Percentiles rank a stretch among this genome's conserved stretches.
phyloP scores from a whole-genome alignment of 2,888 invertebrate genomes.

The Leptinotarsa tumamoca region DNA sequence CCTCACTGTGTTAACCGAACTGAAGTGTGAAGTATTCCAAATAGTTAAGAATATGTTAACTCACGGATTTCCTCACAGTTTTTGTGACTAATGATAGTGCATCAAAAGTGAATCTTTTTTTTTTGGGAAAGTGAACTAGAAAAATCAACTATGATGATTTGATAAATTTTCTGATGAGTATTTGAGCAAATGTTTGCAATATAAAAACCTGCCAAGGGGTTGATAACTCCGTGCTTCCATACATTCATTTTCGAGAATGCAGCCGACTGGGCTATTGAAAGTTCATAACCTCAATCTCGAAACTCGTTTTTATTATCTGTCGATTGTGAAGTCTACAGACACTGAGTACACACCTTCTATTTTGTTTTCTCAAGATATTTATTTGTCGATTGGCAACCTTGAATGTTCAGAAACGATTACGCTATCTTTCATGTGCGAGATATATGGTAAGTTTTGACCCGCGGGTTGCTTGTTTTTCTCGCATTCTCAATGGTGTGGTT shows the following conservation, averaged over 20 bases:
- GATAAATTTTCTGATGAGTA: too few species aligned
- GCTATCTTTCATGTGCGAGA: conserved; percentile 17
- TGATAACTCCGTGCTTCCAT: background rate
- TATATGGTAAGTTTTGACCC: conserved; percentile 14
- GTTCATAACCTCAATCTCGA: conserved; percentile 19
- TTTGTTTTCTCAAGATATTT: conserved; percentile 15
- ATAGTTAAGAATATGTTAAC: too few species aligned
- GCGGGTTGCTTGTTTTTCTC: background rate
- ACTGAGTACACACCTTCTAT: conserved; percentile 14
- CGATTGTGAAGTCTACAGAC: conserved; percentile 12
- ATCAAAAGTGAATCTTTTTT: too few species aligned
- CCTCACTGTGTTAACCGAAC: too few species aligned
- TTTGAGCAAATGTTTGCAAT: too few species aligned
- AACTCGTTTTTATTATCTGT: conserved; percentile 16
- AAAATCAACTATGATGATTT: too few species aligned
- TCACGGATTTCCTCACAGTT: too few species aligned
- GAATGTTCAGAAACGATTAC: conserved; percentile 14
- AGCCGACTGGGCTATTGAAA: conserved; percentile 5
- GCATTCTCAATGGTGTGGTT: background rate
- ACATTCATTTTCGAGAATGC: background rate
- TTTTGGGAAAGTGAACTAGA: too few species aligned
- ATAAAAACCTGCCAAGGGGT: too few species aligned
- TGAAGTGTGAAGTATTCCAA: too few species aligned
- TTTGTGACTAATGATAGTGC: too few species aligned
- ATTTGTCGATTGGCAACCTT: conserved; percentile 15